Base-by-base conservation (phyloP, 2,113 vertebrate species). In the Chascanopsetta lugubris region DNA sequence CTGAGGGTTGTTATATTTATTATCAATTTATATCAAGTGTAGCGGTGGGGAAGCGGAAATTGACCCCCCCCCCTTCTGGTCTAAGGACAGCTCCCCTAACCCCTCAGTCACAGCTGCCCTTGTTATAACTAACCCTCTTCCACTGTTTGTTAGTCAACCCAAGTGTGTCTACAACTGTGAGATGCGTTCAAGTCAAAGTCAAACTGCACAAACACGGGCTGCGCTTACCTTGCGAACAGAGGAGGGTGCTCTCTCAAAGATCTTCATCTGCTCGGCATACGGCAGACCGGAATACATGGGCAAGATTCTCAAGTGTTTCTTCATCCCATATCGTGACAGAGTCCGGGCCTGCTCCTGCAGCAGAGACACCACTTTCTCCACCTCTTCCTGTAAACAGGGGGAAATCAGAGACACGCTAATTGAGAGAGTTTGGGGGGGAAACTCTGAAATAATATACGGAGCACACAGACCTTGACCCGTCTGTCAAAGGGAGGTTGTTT, bases 211-310 rank as follows among this genome's bases (percentile, higher is more conserved):
- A 61, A 61, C 1, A 10, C 30, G 13, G 9, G 2, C 15, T 17
- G 30, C 2, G 12, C 76, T 92, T 84, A 98, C 97, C 95, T 99
- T 99, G 59, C 97, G 93, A 69, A 98, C 96, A 36, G 89, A 93
- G 68, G 80, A 91, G 8, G 97, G 92, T 43, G 92, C 82, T 56
- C 97, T 92, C 74, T 99, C 97, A 85, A 99, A 99, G 47, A 97
- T 94, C 34, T 95, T 97, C 94, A 99, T 96, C 68, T 99, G 97
- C 29, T 99, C 97, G 8, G 91, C 84, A 60, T 96, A 94, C 32
- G 96, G 97, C 47, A 99, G 91, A 6, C 96, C 97, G 3, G 97
- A 95, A 0, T 97, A 99, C 97, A 99, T 99, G 70, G 97, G 97
- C 49, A 99, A 92, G 47, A 98, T 92, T 32, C 94, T 93, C 45